Evolutionary conservation across 2,888 invertebrate genomes (phyloP), one percentile per base, ranked within the genome.

Genomic region (Caenorhabditis afra): DNA sequence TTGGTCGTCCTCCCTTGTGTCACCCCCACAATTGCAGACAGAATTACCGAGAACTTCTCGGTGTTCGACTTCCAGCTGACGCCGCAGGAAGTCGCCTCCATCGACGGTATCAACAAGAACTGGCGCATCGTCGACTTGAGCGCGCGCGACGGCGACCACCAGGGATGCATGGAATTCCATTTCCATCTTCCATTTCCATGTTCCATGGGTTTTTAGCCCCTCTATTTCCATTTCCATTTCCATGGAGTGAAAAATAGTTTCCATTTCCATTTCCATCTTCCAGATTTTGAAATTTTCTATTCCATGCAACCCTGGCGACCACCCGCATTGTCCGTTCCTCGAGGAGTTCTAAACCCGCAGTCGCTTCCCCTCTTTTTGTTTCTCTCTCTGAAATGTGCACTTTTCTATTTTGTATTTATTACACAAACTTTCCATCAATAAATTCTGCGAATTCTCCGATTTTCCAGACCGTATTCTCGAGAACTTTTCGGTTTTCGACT

Each of bases 401-500:
- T n/a, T n/a, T n/a, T n/a, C 41, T 11, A 57, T 47, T 37, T 39
- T 22, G 20, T 35, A 29, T 22, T 50, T 16, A n/a, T 47, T 65
- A 16, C 52, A 0, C 10, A 5, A 61, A 70, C 53, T 70, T 53
- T 70, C 29, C 41, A 7, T 29, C 29, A 29, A 29, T 29, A 29
- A 29, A 29, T 29, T 29, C 11, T 8, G 41, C 41, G 41, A 41
- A 41, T 41, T 11, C 4, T 7, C 7, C 7, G 29, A 12, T 11
- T 22, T 67, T 81, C 12, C 66, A 81, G 81, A 79, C 11, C 57
- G 83, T n/a, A 79, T 85, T 37, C 18, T 61, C 22, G 90, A 91
- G 62, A 91, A 91, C 77, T 83, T 89, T 4, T 86, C 90, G 58
- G 83, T 91, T 22, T 91, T 90, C 81, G 86, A 88, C 20, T 91